Conservation (phyloP, 2,888 invertebrate species). For the Dolichomitus sp. region DNA sequence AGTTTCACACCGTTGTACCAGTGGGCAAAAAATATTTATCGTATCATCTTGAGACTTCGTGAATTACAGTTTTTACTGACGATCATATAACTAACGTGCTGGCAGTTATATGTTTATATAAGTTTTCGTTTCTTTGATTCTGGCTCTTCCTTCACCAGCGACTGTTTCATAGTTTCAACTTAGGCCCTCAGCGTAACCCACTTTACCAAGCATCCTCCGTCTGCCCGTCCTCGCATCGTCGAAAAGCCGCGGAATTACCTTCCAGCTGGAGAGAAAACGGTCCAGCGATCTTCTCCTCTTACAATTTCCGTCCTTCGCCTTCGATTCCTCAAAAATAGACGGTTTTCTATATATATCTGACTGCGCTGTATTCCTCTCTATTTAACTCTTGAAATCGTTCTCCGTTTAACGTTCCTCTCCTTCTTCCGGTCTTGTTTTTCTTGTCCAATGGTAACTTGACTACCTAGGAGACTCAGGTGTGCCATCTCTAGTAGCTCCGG, state of each 20-base stretch:
- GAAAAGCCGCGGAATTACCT: constrained; percentile 34
- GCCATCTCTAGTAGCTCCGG: not conserved
- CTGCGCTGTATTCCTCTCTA: constrained; percentile 4
- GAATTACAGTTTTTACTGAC: constrained; percentile 4
- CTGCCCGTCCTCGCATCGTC: constrained; percentile 23
- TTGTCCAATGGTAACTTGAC: constrained; percentile 3
- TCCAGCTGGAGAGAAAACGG: constrained; percentile 9
- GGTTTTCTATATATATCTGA: constrained; percentile 13
- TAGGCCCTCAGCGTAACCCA: constrained; percentile 27
- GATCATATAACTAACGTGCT: not conserved
- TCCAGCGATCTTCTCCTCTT: constrained; percentile 17
- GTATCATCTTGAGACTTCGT: not conserved
- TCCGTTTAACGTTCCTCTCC: constrained; percentile 6
- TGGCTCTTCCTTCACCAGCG: not conserved
- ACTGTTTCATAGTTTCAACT: not conserved
- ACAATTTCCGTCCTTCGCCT: constrained; percentile 4
- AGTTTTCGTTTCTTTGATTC: constrained; percentile 4
- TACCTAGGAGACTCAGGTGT: constrained; percentile 7
- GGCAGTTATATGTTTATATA: constrained; percentile 3
- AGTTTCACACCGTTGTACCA: not conserved
- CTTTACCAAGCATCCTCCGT: constrained; percentile 36
- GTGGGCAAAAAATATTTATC: not conserved
- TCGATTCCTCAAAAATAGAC: constrained; percentile 16
- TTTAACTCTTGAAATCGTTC: not conserved
- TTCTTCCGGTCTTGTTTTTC: not conserved